Conservation (phyloP, 2,797 vertebrate genomes). For the Malurus splendens region DNA sequence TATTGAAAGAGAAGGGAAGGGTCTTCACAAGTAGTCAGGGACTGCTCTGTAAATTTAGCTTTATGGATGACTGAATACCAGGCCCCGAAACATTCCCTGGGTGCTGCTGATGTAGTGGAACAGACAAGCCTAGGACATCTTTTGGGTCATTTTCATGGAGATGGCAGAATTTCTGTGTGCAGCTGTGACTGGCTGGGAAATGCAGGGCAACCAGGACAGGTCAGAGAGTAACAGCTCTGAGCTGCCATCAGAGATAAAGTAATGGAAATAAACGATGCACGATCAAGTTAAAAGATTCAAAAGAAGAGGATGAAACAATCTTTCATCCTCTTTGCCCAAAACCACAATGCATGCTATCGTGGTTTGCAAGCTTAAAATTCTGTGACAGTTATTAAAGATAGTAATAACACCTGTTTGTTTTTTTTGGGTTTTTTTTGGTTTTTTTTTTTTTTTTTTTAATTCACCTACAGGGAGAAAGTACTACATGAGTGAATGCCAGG, state of each 20-base stretch:
- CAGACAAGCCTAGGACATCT: neutral
- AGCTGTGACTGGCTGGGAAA: neutral
- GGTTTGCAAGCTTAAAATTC: neutral
- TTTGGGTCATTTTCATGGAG: neutral
- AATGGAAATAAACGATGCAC: neutral
- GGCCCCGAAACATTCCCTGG: neutral
- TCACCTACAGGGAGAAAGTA: neutral
- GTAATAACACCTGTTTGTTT: neutral
- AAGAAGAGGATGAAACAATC: neutral
- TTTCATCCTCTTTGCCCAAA: neutral
- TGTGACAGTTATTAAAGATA: neutral
- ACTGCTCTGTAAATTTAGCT: neutral
- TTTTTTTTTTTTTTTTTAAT: neutral
- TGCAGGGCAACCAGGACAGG: neutral
- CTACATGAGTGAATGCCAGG: neutral
- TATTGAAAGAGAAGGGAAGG: neutral
- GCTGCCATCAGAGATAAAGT: neutral
- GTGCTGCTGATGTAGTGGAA: neutral
- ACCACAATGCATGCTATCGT: neutral
- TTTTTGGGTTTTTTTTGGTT: too few species aligned
- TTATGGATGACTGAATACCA: neutral
- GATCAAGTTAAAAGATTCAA: neutral
- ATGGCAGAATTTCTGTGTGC: neutral
- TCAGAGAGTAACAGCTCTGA: neutral
- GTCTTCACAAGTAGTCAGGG: neutral